Evolutionary conservation across 2,888 invertebrate species (phyloP).

Genomic region (Sinodicranocentrus sp.): DNA sequence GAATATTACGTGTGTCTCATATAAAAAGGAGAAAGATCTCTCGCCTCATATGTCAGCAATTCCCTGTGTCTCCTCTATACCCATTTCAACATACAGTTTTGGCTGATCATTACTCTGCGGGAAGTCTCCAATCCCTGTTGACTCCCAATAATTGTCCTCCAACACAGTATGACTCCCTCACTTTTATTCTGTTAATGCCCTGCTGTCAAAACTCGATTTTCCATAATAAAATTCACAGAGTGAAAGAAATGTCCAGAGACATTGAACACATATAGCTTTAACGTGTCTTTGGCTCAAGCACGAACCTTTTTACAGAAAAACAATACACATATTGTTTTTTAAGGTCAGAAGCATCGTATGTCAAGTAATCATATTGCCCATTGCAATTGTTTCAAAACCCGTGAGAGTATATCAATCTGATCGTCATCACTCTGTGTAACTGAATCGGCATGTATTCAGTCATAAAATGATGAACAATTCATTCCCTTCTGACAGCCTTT

Average conservation of each 20-base stretch:
- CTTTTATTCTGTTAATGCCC: conserved; percentile 62
- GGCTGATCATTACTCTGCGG: conserved; percentile 63
- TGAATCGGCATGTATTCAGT: no score
- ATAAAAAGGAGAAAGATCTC: no score
- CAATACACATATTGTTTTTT: conserved; percentile 6
- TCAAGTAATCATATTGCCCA: no score
- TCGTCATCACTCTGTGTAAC: no score
- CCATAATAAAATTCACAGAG: conserved; percentile 48
- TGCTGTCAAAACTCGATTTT: conserved; percentile 66
- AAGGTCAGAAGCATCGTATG: conserved; percentile 57
- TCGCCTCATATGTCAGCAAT: background rate
- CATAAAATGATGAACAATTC: no score
- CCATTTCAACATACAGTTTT: conserved; percentile 58
- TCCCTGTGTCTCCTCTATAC: conserved; percentile 12
- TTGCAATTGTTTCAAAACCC: no score
- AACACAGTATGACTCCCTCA: conserved; percentile 63
- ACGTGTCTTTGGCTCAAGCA: background rate
- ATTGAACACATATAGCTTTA: background rate
- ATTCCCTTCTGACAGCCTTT: no score
- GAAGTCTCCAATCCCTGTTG: conserved; percentile 64
- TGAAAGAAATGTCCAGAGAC: conserved; percentile 38
- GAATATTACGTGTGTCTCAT: no score
- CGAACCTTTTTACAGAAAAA: background rate
- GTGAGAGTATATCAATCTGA: no score
- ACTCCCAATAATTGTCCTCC: conserved; percentile 67